These are phyloP conservation scores for Furcifer pardalis DNA, from an alignment of 2,797 vertebrate genomes.

Conservation along the genomic window DNA sequence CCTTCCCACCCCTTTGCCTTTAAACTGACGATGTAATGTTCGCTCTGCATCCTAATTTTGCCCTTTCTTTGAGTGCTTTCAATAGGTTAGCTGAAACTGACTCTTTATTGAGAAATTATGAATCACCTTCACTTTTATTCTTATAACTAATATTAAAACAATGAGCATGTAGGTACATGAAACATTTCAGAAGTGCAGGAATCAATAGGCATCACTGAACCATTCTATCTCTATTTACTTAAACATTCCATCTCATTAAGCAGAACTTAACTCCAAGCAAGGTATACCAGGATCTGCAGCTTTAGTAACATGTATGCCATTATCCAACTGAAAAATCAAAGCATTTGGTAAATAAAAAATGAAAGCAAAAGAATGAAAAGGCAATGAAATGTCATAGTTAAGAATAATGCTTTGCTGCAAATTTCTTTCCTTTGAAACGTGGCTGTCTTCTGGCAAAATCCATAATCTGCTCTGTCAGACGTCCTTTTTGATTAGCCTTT, in stretches of 20 bases:
- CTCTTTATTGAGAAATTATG: not conserved
- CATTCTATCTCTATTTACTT: not conserved
- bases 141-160: not conserved
- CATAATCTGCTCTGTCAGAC: not conserved
- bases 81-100: not conserved
- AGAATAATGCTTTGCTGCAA: not conserved
- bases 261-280: not conserved
- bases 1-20: not conserved
- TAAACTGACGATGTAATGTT: not conserved
- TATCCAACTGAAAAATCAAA: not conserved
- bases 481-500: not conserved
- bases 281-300: not conserved
- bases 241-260: not conserved
- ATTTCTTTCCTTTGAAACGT: slow-evolving; percentile 5
- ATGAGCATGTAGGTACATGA: not conserved
- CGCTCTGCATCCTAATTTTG: not conserved
- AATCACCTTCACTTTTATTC: no score
- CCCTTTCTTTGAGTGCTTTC: not conserved
- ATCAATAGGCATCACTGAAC: no score
- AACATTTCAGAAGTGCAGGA: no score
- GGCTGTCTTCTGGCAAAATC: not conserved
- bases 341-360: not conserved
- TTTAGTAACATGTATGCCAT: not conserved
- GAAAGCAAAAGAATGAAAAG: not conserved
- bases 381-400: not conserved